Evolutionary conservation across 2,888 invertebrate species (phyloP).

Genomic region (Myathropa florea): DNA sequence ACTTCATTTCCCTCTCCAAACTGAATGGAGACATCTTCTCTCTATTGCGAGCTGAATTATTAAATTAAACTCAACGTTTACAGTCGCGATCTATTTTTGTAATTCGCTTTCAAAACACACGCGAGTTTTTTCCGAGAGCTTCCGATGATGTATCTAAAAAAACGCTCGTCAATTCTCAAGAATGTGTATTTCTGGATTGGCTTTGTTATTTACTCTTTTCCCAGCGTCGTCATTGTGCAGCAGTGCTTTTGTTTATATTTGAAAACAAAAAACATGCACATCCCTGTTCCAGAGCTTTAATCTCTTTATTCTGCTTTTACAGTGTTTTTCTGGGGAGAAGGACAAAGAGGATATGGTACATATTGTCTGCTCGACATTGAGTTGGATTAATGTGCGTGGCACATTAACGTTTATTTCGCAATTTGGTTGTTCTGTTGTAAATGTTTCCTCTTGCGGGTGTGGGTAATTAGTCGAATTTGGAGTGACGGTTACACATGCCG

Average conservation of each 20-base stretch:
- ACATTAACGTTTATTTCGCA: neutral
- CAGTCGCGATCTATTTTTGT: neutral
- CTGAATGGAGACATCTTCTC: neutral
- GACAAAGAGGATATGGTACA: neutral
- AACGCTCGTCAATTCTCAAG: neutral
- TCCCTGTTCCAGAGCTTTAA: neutral
- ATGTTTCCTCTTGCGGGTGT: neutral
- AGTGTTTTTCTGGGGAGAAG: neutral
- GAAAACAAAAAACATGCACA: neutral
- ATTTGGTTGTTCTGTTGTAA: neutral
- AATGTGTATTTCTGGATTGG: neutral
- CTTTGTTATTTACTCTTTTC: neutral
- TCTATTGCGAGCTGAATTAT: neutral
- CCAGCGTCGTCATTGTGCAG: neutral
- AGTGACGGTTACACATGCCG: neutral
- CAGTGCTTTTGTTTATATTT: neutral
- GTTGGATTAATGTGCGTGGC: neutral
- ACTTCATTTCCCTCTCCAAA: neutral
- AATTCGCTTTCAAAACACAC: neutral
- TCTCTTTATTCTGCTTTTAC: neutral
- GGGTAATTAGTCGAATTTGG: neutral
- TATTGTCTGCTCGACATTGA: neutral
- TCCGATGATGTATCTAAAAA: neutral
- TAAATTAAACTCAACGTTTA: neutral
- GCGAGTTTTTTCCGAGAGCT: neutral